Conservation (phyloP, 2,797 vertebrate species). For the Cuniculus paca region DNA sequence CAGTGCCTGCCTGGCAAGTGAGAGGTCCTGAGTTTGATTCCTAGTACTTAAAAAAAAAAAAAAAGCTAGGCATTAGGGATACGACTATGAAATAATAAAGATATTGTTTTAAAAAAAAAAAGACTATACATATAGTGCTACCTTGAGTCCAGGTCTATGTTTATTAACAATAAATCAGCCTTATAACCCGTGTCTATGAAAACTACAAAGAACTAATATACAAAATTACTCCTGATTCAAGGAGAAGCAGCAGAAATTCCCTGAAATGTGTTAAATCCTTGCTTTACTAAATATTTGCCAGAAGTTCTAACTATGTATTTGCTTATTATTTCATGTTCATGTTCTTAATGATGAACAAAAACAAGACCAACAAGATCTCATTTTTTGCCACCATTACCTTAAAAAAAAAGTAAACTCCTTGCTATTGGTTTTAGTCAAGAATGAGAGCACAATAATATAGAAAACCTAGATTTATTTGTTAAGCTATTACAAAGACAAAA, state of each 20-base stretch:
- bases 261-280: conserved; percentile 11
- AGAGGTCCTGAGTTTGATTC: too few species aligned
- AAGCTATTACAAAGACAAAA: conserved; percentile 87
- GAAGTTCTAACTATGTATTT: background rate
- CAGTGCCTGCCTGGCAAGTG: too few species aligned
- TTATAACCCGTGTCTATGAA: background rate
- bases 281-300: background rate
- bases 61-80: too few species aligned
- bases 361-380: background rate
- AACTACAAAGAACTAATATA: background rate
- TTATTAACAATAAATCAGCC: conserved; percentile 9
- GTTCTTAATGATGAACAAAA: conserved; percentile 49
- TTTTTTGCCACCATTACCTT: conserved; percentile 21
- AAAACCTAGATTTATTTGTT: conserved; percentile 90
- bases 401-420: background rate
- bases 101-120: background rate
- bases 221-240: conserved; percentile 38
- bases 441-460: conserved; percentile 83
- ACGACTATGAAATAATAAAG: too few species aligned
- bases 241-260: conserved; percentile 27
- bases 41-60: too few species aligned
- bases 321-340: conserved; percentile 36
- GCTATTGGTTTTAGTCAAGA: conserved; percentile 71
- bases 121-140: background rate
- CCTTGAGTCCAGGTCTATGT: background rate